Conservation (phyloP, 2,888 invertebrate species). For the Aleiodes alternator region DNA sequence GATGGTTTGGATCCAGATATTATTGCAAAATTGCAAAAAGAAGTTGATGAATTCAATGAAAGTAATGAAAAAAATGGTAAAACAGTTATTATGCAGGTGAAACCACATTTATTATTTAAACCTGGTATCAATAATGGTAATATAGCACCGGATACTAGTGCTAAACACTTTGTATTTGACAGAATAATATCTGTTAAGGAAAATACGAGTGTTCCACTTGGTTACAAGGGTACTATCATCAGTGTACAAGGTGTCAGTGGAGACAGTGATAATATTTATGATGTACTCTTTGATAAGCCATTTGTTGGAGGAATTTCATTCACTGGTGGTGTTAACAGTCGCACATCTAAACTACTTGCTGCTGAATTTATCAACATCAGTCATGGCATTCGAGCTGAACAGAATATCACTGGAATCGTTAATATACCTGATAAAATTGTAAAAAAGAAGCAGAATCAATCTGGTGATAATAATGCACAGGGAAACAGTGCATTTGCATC, state of each 20-base stretch:
- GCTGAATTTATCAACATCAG: constrained; percentile 80
- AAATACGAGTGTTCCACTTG: constrained; percentile 87
- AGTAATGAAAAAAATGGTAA: constrained; percentile 60
- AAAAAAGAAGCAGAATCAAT: constrained; percentile 8
- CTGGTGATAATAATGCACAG: constrained; percentile 39
- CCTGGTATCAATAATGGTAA: constrained; percentile 78
- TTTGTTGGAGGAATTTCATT: constrained; percentile 76
- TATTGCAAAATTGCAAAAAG: constrained; percentile 77
- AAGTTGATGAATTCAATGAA: constrained; percentile 71
- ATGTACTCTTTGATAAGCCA: constrained; percentile 87
- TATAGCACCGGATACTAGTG: constrained; percentile 82
- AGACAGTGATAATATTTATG: constrained; percentile 81
- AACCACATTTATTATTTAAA: constrained; percentile 86
- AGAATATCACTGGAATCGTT: constrained; percentile 68
- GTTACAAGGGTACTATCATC: constrained; percentile 90
- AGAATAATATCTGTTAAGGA: constrained; percentile 88
- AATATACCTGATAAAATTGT: constrained; percentile 51
- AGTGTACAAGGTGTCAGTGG: constrained; percentile 80
- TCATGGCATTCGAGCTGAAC: constrained; percentile 76
- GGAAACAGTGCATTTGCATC: constrained; percentile 57
- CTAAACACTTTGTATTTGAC: constrained; percentile 85
- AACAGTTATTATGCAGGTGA: constrained; percentile 84
- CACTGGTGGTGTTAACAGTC: constrained; percentile 47
- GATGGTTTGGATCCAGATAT: constrained; percentile 83
- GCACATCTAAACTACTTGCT: constrained; percentile 77